These are phyloP conservation scores for Heterodera carotae DNA, from an alignment of 1,140 invertebrate genomes.

Conservation along the genomic window DNA sequence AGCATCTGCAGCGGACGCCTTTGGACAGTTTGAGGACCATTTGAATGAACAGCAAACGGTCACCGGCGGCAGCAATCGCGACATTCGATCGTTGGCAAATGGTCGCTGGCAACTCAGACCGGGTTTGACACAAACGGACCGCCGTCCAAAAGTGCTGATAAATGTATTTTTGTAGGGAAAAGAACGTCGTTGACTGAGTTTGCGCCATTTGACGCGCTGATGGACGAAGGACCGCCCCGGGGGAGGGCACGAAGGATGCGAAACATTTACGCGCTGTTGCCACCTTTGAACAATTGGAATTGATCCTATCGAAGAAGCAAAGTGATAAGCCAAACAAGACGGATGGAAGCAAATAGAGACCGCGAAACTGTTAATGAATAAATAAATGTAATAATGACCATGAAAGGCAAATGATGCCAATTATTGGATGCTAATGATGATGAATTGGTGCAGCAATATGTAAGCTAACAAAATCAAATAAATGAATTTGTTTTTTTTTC, in stretches of 20 bases:
- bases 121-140: not conserved
- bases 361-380: too few relatives aligned
- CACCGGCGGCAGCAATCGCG: not conserved
- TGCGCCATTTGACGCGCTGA: not conserved
- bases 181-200: not conserved
- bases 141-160: not conserved
- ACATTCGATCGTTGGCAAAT: constrained; percentile 31
- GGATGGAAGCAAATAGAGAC: not conserved
- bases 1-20: not conserved
- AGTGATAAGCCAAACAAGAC: too few relatives aligned
- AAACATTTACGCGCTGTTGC: not conserved
- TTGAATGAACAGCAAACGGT: not conserved
- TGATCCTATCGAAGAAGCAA: not conserved
- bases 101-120: constrained; percentile 36
- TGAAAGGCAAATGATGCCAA: too few relatives aligned
- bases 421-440: too few relatives aligned
- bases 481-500: too few relatives aligned
- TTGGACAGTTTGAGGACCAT: not conserved
- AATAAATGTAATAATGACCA: too few relatives aligned
- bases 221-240: not conserved
- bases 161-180: not conserved
- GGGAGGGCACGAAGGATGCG: not conserved
- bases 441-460: too few relatives aligned
- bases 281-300: constrained; percentile 2
- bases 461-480: too few relatives aligned